Evolutionary conservation across 2,888 invertebrate genomes (phyloP).

Genomic region (Aelia acuminata): DNA sequence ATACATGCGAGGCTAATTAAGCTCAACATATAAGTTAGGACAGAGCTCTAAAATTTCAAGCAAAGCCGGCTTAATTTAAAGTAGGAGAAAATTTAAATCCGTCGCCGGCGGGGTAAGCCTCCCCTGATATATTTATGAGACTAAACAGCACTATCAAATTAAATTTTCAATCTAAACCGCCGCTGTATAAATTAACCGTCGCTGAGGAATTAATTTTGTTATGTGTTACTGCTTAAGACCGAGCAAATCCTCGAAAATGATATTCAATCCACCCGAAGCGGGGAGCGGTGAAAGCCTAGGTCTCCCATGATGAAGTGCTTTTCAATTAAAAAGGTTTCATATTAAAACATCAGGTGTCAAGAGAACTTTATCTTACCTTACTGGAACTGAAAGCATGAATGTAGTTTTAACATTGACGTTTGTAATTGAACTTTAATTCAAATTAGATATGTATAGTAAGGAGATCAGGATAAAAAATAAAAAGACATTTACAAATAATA

Average conservation of each 20-base stretch:
- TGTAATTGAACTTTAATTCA: too few relatives aligned
- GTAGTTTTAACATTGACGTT: too few relatives aligned
- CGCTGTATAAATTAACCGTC: constrained; percentile 27
- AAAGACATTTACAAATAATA: too few relatives aligned
- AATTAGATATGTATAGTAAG: too few relatives aligned
- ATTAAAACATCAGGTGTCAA: background rate
- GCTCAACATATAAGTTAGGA: background rate
- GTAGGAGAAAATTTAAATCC: constrained; percentile 33
- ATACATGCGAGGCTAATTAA: constrained; percentile 14
- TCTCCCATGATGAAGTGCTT: background rate
- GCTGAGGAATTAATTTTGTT: constrained; percentile 9
- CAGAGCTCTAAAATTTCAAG: constrained; percentile 7
- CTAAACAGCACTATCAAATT: constrained; percentile 38
- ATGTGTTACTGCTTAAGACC: constrained; percentile 28
- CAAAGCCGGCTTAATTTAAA: constrained; percentile 1
- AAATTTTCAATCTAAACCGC: background rate
- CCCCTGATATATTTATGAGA: constrained; percentile 29
- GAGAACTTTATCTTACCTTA: background rate
- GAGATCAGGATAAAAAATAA: too few relatives aligned
- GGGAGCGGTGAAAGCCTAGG: background rate
- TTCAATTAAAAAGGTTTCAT: too few relatives aligned
- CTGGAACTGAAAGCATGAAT: too few relatives aligned
- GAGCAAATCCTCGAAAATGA: constrained; percentile 8
- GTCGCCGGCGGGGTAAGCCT: background rate
- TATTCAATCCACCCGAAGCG: background rate